Conservation (phyloP, 1,140 invertebrate species). For the Orius laevigatus region DNA sequence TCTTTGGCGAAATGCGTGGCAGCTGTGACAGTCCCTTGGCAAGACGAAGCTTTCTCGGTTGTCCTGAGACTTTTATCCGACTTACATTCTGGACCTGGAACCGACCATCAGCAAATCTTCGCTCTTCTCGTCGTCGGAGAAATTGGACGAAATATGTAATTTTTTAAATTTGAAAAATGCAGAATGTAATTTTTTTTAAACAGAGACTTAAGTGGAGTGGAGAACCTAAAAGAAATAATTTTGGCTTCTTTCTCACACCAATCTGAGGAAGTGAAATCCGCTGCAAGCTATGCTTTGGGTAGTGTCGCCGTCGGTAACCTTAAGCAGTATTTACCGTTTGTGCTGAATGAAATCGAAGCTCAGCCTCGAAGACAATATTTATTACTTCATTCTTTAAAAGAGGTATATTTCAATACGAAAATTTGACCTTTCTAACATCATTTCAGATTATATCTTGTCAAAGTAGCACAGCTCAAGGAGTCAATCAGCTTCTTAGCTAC, state of each 20-base stretch:
- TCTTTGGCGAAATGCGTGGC: conserved; percentile 91
- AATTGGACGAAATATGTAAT: conserved; percentile 84
- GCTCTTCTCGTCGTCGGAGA: conserved; percentile 87
- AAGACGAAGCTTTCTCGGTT: conserved; percentile 55
- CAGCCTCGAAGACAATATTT: conserved; percentile 92
- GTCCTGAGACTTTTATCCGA: conserved; percentile 75
- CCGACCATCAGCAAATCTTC: conserved; percentile 79
- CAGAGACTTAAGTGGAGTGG: conserved; percentile 70
- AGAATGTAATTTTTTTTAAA: too few relatives aligned
- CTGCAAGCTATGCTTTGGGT: conserved; percentile 89
- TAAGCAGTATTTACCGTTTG: conserved; percentile 82
- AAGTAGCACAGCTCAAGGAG: conserved; percentile 54
- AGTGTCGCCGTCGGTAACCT: conserved; percentile 91
- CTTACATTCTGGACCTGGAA: conserved; percentile 44
- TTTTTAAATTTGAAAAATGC: too few relatives aligned
- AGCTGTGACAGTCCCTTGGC: conserved; percentile 65
- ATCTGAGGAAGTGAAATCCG: conserved; percentile 83
- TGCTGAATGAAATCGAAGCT: conserved; percentile 81
- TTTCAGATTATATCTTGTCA: conserved; percentile 72
- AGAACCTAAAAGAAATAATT: conserved; percentile 53
- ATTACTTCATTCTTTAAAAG: conserved; percentile 89
- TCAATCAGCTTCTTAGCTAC: conserved; percentile 66
- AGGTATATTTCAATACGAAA: conserved; percentile 37
- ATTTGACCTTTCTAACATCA: background rate
- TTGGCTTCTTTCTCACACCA: conserved; percentile 56